Evolutionary conservation across 2,113 vertebrate species (phyloP), one percentile per base, ranked within the genome.

Genomic region (Oreotrochilus melanogaster): DNA sequence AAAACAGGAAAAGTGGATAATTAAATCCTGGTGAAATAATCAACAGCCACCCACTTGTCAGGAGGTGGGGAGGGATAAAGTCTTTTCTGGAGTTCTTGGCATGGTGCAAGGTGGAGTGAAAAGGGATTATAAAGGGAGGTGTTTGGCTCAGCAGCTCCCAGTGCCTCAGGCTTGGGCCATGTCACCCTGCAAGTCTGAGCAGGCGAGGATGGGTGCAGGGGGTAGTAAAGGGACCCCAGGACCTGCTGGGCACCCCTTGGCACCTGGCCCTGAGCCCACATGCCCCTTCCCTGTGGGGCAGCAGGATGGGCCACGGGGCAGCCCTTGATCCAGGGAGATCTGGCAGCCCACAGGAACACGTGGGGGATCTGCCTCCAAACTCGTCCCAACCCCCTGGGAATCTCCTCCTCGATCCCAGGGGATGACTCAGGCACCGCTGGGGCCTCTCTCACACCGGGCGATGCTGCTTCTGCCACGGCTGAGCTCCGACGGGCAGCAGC

Each of bases 321-420:
- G 57, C 72, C 58, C 75, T 56, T 57, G 3, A 2, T 83, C 76
- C 23, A 6, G 3, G 87, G 76, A 43, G 24, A 80, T 14, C 35
- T n/a, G 84, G 31, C 92, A 51, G 57, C 65, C 31, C 10, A 0
- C 0, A 21, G 7, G 80, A 51, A 67, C 76, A 89, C 16, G 45
- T 67, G 64, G 54, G 45, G 79, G 72, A 90, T 24, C 39, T n/a
- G 58, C 47, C 56, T 53, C 6, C 4, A 91, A 48, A 37, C 56
- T 47, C 35, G 1, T 91, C 72, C 95, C 95, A 62, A 81, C 91
- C 89, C 69, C 21, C 45, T 33, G 78, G 94, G 93, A 96, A 93
- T 96, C 93, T 96, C 92, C 95, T 95, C 95, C 95, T 95, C 23
- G 24, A 80, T 95, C 86, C 69, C 65, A 69, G 85, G 58, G 33